Conservation (phyloP, 2,113 vertebrate genomes). For the Anarhynchus alexandrinus region DNA sequence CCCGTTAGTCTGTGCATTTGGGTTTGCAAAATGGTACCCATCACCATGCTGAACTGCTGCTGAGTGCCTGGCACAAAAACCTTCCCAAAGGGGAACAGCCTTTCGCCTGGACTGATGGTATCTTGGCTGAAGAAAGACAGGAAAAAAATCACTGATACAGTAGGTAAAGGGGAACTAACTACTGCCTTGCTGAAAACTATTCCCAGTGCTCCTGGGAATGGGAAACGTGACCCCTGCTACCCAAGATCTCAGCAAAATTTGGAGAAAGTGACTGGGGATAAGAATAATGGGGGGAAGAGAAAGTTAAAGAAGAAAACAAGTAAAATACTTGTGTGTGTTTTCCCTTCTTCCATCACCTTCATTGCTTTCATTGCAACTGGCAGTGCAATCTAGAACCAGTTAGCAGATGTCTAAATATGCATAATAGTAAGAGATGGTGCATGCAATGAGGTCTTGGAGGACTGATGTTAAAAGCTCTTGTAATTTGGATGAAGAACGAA, state of each 20-base stretch:
- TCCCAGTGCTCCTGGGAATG: neutral
- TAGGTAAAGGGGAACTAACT: neutral
- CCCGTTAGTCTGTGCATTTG: neutral
- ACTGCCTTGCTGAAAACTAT: neutral
- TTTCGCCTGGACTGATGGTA: neutral
- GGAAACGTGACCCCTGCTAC: neutral
- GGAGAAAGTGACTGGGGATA: neutral
- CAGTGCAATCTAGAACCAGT: neutral
- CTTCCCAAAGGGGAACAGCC: neutral
- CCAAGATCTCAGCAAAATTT: neutral
- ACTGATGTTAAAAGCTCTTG: neutral
- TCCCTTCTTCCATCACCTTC: neutral
- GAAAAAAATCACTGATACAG: neutral
- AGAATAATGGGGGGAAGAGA: neutral
- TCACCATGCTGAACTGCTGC: neutral
- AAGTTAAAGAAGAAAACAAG: neutral
- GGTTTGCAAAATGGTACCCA: neutral
- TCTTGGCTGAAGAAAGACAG: neutral
- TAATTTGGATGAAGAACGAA: neutral
- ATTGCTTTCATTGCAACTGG: neutral
- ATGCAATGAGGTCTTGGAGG: neutral
- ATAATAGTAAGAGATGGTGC: neutral
- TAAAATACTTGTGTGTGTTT: neutral
- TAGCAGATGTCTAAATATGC: neutral
- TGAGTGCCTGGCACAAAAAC: neutral